phyloP scores from a whole-genome alignment of 1,140 invertebrate genomes.

The Goniozus legneri region DNA sequence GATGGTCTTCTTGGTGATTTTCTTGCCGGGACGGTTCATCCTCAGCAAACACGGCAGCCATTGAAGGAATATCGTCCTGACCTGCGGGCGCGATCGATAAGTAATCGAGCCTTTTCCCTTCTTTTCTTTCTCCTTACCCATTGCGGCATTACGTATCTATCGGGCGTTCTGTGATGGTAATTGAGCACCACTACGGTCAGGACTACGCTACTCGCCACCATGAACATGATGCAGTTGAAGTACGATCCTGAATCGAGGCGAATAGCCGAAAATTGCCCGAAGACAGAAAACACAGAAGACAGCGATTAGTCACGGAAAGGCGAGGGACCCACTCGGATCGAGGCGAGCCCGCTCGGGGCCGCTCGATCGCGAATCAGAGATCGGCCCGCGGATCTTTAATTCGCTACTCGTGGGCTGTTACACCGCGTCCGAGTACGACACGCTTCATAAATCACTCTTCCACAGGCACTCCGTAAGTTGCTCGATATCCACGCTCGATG shows the following conservation, averaged over 20 bases:
- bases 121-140: slow-evolving; percentile 82
- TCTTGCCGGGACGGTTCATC: slow-evolving; percentile 91
- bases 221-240: slow-evolving; percentile 99
- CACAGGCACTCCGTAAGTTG: not conserved
- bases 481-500: not conserved
- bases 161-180: slow-evolving; percentile 95
- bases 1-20: slow-evolving; percentile 88
- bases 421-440: not conserved
- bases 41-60: slow-evolving; percentile 94
- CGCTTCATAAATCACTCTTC: not conserved
- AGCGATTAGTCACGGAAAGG: slow-evolving; percentile 44
- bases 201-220: slow-evolving; percentile 98
- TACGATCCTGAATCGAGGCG: slow-evolving; percentile 78
- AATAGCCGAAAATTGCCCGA: slow-evolving; percentile 35
- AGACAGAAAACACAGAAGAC: slow-evolving; percentile 27
- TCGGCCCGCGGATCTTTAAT: not conserved
- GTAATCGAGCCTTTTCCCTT: no score
- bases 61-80: slow-evolving; percentile 88
- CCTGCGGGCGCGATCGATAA: no score
- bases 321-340: not conserved
- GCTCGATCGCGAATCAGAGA: no score
- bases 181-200: slow-evolving; percentile 97
- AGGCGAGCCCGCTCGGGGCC: no score
- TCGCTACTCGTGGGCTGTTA: not conserved
- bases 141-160: slow-evolving; percentile 94